Evolutionary conservation across 2,113 vertebrate genomes (phyloP).

Genomic region (Zingel zingel): DNA sequence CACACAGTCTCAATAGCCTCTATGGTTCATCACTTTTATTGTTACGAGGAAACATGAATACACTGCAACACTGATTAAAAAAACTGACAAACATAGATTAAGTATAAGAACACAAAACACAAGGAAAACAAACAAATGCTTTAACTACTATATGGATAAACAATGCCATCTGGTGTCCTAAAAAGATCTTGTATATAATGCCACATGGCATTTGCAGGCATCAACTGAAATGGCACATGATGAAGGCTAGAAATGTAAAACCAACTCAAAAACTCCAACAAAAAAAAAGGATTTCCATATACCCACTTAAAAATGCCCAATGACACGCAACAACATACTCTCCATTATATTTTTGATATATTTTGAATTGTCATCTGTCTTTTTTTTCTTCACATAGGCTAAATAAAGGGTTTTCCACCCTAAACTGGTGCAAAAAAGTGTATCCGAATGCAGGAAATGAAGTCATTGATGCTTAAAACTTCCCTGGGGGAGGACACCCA

Average conservation of each 20-base stretch:
- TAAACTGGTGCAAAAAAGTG: too few species aligned
- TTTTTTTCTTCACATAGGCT: too few species aligned
- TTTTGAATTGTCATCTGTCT: too few species aligned
- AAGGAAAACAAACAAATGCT: neutral
- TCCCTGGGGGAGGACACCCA: too few species aligned
- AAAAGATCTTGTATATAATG: neutral
- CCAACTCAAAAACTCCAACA: neutral
- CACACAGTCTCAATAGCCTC: constrained; percentile 13
- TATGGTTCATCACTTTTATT: neutral
- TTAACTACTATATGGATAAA: constrained; percentile 22
- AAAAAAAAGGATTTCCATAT: too few species aligned
- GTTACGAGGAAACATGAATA: neutral
- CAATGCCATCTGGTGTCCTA: constrained; percentile 65
- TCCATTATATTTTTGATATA: too few species aligned
- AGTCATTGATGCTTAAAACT: too few species aligned
- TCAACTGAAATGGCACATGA: neutral
- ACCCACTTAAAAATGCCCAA: too few species aligned
- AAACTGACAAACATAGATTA: neutral
- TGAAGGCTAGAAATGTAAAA: neutral
- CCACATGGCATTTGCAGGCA: neutral
- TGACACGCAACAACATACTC: too few species aligned
- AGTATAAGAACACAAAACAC: neutral
- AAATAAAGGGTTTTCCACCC: too few species aligned
- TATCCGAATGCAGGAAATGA: too few species aligned
- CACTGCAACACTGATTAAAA: neutral